Base-by-base conservation (phyloP, 2,113 vertebrate species). In the Austrofundulus limnaeus region DNA sequence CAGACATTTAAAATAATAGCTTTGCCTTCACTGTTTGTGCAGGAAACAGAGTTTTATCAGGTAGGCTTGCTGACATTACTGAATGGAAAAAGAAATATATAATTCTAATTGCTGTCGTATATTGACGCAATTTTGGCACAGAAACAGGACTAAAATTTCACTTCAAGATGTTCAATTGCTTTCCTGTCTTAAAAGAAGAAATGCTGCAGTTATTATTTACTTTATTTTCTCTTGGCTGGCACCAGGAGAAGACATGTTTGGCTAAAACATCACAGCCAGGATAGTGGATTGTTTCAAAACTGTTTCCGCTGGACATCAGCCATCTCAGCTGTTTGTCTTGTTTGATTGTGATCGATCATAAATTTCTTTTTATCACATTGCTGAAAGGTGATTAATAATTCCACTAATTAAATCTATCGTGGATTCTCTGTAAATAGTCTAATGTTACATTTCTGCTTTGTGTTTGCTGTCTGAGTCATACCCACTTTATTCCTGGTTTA, bases 321-420 rank as follows among this genome's bases (percentile, higher is more conserved):
- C 85, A 85, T 47, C 28, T 46, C 82, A 84, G 83, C 75, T 81
- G 77, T 79, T 82, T 74, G 54, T 78, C 68, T 79, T 72, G 56
- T 63, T 54, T 41, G 56, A 41, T 55, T 81, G 52, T 76, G 67
- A 65, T 34, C 72, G 73, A 76, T 47, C 66, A 34, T 39, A 47
- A 43, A 53, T 69, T 47, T 9, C 38, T 25, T 15, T 25, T 25
- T 34, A 34, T 34, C 9, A 34, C 9, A 10, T 2, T 10, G 8
- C 31, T 34, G 8, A 34, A 34, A 34, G 31, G 8, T 34, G 31
- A 34, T 1, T 5, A 7, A 4, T 28, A 28, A 28, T 28, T 28
- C n/a, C n/a, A n/a, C n/a, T n/a, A n/a, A n/a, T 34, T 34, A 34
- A 34, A 9, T 34, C 31, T 10, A 9, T 34, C 10, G 31, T 34